Evolutionary conservation across 2,888 invertebrate species (phyloP), one percentile per base, ranked within the genome.

Genomic region (Ganaspis brasiliensis): DNA sequence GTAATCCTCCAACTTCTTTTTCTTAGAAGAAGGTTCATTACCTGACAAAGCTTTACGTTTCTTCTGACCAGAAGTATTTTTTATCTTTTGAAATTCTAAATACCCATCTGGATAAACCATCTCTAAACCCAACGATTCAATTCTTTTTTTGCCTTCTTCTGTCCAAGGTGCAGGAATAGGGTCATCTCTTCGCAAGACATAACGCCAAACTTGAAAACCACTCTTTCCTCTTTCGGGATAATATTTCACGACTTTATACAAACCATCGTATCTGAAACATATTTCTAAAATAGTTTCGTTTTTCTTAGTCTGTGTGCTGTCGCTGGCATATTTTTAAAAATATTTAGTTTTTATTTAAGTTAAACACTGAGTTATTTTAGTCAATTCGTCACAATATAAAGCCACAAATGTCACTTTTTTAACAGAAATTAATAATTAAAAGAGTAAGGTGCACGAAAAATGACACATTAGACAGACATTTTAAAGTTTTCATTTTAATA

Each of bases 221-320:
- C 96, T 95, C 85, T 95, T 93, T 0, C 96, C 97, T 76, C 93
- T 94, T 88, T 95, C 95, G 0, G 95, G 95, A 92, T 95, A 97
- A 88, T 97, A 97, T 85, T 95, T 96, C 0, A 96, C 95, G 0
- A 97, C 95, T 92, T 97, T 97, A 91, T 97, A 97, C 72, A 97
- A 94, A 0, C 97, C 97, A 87, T 97, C 97, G 89, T 97, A 97
- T 81, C 97, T 94, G 82, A 37, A 83, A 84, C 5, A 55, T 14
- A 70, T 37, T 61, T 45, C 19, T 14, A 14, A 40, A 49, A n/a
- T n/a, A n/a, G n/a, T n/a, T n/a, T n/a, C n/a, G n/a, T n/a, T n/a
- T n/a, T n/a, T n/a, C n/a, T n/a, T n/a, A n/a, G n/a, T n/a, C n/a
- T n/a, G n/a, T n/a, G n/a, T n/a, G n/a, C n/a, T n/a, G n/a, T n/a